Percentiles rank a stretch among this genome's conserved stretches.
Conservation (phyloP, 1,140 invertebrate genomes). For the Euglossa dilemma region DNA sequence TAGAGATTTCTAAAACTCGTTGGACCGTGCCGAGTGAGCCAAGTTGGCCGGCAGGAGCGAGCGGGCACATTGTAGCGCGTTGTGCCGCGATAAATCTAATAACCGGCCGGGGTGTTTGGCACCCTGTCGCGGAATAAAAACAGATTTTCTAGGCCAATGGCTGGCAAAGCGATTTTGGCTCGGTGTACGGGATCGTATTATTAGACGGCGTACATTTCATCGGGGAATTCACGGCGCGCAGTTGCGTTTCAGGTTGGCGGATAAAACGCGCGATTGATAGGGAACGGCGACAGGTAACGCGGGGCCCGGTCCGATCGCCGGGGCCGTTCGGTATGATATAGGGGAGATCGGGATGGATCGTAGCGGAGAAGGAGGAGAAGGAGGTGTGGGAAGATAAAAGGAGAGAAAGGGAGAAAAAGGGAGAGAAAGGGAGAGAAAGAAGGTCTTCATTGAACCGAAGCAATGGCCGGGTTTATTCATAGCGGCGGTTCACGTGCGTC, state of each 20-base stretch:
- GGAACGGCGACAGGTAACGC: background rate
- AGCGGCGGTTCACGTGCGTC: constrained; percentile 27
- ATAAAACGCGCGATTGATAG: background rate
- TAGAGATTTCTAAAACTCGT: background rate
- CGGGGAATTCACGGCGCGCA: background rate
- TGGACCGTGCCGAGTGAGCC: too few species aligned
- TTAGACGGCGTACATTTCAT: background rate
- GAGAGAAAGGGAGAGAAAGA: too few species aligned
- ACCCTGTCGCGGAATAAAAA: constrained; percentile 7
- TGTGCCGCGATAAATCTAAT: constrained; percentile 3
- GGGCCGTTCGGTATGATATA: too few species aligned
- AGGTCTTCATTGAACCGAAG: background rate
- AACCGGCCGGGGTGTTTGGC: background rate
- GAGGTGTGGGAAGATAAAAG: background rate
- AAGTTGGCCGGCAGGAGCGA: too few species aligned
- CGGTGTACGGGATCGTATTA: background rate
- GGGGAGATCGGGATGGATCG: too few species aligned
- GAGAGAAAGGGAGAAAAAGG: background rate
- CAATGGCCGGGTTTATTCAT: constrained; percentile 51
- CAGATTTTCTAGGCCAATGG: constrained; percentile 19
- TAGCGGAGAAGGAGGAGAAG: background rate
- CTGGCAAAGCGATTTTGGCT: background rate
- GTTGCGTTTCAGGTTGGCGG: background rate
- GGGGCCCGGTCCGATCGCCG: too few species aligned
- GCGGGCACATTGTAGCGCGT: background rate